Evolutionary conservation across 2,797 vertebrate species (phyloP).

Genomic region (Thalassophryne amazonica): DNA sequence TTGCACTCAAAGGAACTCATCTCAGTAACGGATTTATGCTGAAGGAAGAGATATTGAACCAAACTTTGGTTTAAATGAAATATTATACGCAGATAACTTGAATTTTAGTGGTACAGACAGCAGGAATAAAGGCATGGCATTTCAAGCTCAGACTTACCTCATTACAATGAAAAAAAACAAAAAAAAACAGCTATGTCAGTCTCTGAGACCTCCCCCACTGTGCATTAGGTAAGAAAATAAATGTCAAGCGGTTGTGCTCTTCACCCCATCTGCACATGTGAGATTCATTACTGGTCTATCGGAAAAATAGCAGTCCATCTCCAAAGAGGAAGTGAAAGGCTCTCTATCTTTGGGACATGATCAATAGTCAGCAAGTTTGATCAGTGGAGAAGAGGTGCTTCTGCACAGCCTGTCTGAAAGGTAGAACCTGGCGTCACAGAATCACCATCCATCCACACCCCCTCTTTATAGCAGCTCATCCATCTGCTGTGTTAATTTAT

Average conservation of each 20-base stretch:
- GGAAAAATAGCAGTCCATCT: conserved; percentile 70
- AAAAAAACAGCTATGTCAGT: conserved; percentile 59
- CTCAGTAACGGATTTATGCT: too few relatives aligned
- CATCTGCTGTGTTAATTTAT: conserved; percentile 13
- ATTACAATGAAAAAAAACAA: conserved; percentile 51
- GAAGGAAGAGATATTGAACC: too few relatives aligned
- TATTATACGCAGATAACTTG: not conserved
- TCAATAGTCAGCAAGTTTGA: conserved; percentile 70
- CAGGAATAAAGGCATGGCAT: conserved; percentile 14
- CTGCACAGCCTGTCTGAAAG: conserved; percentile 29
- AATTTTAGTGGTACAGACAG: conserved; percentile 20
- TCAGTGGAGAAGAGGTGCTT: conserved; percentile 50
- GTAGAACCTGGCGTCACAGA: conserved; percentile 19
- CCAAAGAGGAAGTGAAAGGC: conserved; percentile 67
- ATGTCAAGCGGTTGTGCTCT: conserved; percentile 72
- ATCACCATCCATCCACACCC: conserved; percentile 7
- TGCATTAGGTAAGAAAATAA: conserved; percentile 75
- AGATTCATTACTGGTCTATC: conserved; percentile 74
- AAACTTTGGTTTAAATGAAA: too few relatives aligned
- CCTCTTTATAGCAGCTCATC: conserved; percentile 11
- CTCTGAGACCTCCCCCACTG: conserved; percentile 56
- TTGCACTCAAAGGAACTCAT: too few relatives aligned
- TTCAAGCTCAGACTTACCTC: conserved; percentile 42
- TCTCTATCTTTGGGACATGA: conserved; percentile 69
- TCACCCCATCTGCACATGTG: conserved; percentile 62